phyloP scores from a whole-genome alignment of 2,113 vertebrate genomes.

The Potamarius usumacintae region DNA sequence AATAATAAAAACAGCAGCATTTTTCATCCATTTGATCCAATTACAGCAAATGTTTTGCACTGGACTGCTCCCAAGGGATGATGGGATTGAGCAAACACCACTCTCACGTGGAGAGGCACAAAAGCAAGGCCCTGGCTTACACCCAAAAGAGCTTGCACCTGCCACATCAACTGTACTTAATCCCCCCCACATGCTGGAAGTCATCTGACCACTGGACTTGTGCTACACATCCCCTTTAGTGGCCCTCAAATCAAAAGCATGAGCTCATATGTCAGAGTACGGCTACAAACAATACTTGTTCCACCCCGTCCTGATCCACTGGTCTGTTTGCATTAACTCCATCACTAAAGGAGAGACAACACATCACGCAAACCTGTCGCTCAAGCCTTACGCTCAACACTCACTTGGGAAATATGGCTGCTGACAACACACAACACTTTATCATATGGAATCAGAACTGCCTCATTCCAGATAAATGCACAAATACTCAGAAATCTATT shows the following conservation, averaged over 20 bases:
- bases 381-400: neutral
- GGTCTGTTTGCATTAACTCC: neutral
- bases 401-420: constrained; percentile 5
- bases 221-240: constrained; percentile 67
- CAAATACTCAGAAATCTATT: neutral
- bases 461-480: neutral
- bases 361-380: neutral
- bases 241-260: constrained; percentile 68
- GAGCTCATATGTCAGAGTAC: constrained; percentile 68
- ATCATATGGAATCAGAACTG: neutral
- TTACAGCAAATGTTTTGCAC: constrained; percentile 19
- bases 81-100: constrained; percentile 30
- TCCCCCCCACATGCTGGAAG: constrained; percentile 71
- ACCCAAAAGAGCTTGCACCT: constrained; percentile 60
- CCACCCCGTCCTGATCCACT: constrained; percentile 52
- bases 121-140: constrained; percentile 21
- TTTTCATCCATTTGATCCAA: constrained; percentile 27
- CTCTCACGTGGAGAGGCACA: constrained; percentile 32
- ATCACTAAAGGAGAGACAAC: neutral
- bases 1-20: constrained; percentile 27
- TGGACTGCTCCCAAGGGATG: constrained; percentile 16
- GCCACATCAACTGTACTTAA: constrained; percentile 69
- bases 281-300: constrained; percentile 67
- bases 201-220: constrained; percentile 70
- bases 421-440: neutral